Base-by-base conservation (phyloP, 2,113 vertebrate species). In the Xerus inauris region DNA sequence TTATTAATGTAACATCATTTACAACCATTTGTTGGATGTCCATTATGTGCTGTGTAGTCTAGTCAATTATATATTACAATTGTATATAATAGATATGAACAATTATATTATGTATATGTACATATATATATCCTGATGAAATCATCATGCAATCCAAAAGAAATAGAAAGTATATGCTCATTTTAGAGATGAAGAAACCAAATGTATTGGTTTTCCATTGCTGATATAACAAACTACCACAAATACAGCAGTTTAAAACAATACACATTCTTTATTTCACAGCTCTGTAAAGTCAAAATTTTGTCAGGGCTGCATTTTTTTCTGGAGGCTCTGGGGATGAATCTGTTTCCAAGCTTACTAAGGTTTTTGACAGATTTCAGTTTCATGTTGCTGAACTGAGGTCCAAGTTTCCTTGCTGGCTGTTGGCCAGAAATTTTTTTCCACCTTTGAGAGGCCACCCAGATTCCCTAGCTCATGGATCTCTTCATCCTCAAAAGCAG, bases 311-410 rank as follows among this genome's bases (percentile, higher is more conserved):
- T 90, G 13, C 19, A 30, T 65, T 47, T 69, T 57, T 77, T 73
- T 77, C 64, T 87, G 42, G 38, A 71, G 30, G 22, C 45, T 93
- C 30, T 94, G 19, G 38, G n/a, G 42, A 92, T 75, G 80, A 72
- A 88, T 92, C 22, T 57, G 64, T 24, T 92, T 96, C 64, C 8
- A 92, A 64, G 13, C 0, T 75, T 22, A n/a, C n/a, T 75, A 17
- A 54, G 51, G 13, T 49, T 94, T 73, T 54, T 94, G 32, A 89
- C 16, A 28, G 20, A 77, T 89, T 92, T 97, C 30, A 72, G 59
- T 57, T 95, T 42, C 12, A 22, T 38, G n/a, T 59, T 93, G 54
- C 71, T 83, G 40, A 83, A 49, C 32, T 77, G 26, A 89, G 38
- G 35, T 83, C 3, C 24, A 45, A 54, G 13, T 94, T 97, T 91